Conservation (phyloP, 2,113 vertebrate species). For the Butorides virescens region DNA sequence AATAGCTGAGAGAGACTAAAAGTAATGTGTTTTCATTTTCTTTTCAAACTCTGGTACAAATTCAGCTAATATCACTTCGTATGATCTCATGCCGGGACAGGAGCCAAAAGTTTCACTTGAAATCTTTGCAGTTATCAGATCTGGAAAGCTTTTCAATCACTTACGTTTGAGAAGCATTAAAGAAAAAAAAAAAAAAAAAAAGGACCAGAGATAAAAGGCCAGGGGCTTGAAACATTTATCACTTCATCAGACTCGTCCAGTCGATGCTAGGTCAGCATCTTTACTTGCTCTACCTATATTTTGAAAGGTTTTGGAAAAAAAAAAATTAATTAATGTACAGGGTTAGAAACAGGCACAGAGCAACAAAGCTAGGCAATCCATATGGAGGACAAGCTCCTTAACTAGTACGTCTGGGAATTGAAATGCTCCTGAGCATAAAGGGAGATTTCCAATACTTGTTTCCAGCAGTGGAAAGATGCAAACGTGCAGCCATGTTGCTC, state of each 20-base stretch:
- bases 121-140: constrained; percentile 64
- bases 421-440: neutral
- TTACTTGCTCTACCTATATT: neutral
- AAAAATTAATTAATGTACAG: neutral
- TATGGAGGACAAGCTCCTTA: neutral
- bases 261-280: constrained; percentile 37
- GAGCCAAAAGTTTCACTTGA: constrained; percentile 67
- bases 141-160: constrained; percentile 61
- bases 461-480: neutral
- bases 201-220: constrained; percentile 18
- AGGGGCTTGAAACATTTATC: constrained; percentile 53
- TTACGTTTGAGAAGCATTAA: constrained; percentile 32
- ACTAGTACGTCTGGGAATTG: neutral
- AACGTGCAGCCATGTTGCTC: rapidly evolving
- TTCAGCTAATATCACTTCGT: constrained; percentile 26
- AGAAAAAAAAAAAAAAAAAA: neutral
- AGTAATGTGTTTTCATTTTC: neutral
- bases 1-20: neutral
- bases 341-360: neutral
- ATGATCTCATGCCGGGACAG: constrained; percentile 58
- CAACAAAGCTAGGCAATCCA: neutral
- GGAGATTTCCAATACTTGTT: neutral
- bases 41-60: constrained; percentile 33
- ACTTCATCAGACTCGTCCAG: constrained; percentile 51
- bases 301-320: neutral